These are phyloP conservation scores for Pterophyllum scalare DNA, from an alignment of 2,113 vertebrate species.

Conservation along the genomic window DNA sequence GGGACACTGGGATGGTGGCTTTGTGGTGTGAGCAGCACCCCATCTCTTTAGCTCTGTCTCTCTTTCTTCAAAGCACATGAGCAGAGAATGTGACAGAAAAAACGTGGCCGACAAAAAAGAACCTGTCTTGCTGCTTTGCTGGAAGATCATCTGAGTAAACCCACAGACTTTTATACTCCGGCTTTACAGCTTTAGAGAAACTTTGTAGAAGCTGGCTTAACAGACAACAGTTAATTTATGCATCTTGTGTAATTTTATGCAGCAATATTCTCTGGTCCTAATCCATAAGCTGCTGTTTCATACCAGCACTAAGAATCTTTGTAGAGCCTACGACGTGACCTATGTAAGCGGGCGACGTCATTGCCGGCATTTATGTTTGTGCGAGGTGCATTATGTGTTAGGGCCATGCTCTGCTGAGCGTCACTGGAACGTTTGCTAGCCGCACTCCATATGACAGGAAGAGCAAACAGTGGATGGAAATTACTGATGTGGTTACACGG, in stretches of 20 bases:
- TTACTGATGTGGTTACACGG: neutral
- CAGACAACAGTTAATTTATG: neutral
- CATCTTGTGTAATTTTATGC: neutral
- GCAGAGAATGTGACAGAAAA: slow-evolving; percentile 60
- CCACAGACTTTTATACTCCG: neutral
- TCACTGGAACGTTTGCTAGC: neutral
- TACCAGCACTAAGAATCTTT: neutral
- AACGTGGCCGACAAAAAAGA: slow-evolving; percentile 43
- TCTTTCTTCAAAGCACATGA: slow-evolving; percentile 49
- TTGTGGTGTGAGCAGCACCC: slow-evolving; percentile 59
- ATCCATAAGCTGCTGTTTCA: neutral
- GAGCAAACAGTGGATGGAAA: neutral
- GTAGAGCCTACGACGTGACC: no score
- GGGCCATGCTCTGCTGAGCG: neutral
- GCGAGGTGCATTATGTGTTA: no score
- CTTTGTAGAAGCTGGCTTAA: neutral
- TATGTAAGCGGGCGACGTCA: no score
- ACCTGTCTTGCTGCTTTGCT: slow-evolving; percentile 35
- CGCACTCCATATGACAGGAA: neutral
- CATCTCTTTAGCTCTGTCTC: slow-evolving; percentile 36
- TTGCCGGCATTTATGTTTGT: no score
- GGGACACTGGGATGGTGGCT: slow-evolving; percentile 53
- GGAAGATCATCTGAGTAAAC: slow-evolving; percentile 12
- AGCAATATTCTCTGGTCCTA: neutral
- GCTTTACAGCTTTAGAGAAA: neutral